phyloP scores from a whole-genome alignment of 2,797 vertebrate species.

The Vultur gryphus region DNA sequence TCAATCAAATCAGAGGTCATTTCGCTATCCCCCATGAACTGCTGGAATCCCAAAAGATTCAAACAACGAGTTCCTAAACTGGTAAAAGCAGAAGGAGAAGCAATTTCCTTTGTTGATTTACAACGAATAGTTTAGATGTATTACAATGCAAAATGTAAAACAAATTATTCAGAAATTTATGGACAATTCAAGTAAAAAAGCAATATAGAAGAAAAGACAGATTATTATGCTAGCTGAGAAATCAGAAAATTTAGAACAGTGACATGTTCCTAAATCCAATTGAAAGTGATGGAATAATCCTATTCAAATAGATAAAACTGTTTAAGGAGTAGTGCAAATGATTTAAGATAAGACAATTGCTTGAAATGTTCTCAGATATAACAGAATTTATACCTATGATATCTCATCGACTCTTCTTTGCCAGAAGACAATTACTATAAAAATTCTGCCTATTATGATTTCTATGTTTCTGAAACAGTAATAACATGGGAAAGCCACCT shows the following conservation, averaged over 20 bases:
- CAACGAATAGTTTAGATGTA: background rate
- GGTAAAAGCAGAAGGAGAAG: conserved; percentile 14
- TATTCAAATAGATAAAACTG: background rate
- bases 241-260: background rate
- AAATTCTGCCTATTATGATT: background rate
- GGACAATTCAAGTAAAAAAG: background rate
- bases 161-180: background rate
- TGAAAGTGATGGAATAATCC: background rate
- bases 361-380: background rate
- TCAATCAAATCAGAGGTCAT: conserved; percentile 97
- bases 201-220: background rate
- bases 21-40: conserved; percentile 95
- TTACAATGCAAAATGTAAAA: background rate
- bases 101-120: background rate
- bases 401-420: background rate
- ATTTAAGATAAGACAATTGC: background rate
- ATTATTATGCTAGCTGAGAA: background rate
- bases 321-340: background rate
- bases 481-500: background rate
- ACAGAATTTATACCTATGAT: background rate
- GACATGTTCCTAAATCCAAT: background rate
- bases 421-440: background rate
- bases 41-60: conserved; percentile 96
- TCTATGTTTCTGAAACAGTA: background rate
- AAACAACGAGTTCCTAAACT: conserved; percentile 95